Percentiles rank a stretch among this genome's conserved stretches.
These are phyloP conservation scores for Urocyon cinereoargenteus DNA, from an alignment of 2,797 vertebrate genomes.

Conservation along the genomic window DNA sequence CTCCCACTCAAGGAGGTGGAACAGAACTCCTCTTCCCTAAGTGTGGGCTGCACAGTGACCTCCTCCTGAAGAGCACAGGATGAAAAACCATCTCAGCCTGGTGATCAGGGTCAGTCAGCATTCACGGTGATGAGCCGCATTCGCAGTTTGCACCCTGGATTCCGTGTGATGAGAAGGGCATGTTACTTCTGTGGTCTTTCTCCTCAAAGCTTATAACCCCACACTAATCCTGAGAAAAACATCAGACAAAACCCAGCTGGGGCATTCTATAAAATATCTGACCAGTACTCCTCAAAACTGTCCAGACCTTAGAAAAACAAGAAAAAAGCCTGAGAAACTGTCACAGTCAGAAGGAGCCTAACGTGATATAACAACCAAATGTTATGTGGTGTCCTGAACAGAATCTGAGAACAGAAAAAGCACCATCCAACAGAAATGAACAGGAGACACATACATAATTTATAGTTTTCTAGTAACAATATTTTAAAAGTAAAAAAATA, in stretches of 20 bases:
- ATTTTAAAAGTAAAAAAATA: not conserved
- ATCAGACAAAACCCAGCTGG: not conserved
- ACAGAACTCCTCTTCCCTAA: not conserved
- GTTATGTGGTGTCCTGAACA: not conserved
- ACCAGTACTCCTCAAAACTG: not conserved
- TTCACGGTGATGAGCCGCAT: fast-evolving
- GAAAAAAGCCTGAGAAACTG: not conserved
- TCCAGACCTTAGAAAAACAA: not conserved
- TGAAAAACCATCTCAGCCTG: not conserved
- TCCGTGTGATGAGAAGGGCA: not conserved
- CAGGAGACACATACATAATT: not conserved
- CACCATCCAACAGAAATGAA: not conserved
- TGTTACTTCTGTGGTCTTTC: not conserved
- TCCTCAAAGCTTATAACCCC: not conserved
- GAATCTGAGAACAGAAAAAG: not conserved
- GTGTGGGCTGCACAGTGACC: not conserved
- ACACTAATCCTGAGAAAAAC: no score
- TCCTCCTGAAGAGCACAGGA: not conserved
- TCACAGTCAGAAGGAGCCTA: not conserved
- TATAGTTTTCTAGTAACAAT: no score
- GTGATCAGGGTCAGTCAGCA: not conserved
- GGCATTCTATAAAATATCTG: not conserved
- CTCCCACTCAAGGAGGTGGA: not conserved
- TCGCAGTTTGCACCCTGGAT: not conserved
- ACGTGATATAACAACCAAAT: not conserved